phyloP scores from a whole-genome alignment of 1,140 invertebrate species.

The Cherax quadricarinatus region DNA sequence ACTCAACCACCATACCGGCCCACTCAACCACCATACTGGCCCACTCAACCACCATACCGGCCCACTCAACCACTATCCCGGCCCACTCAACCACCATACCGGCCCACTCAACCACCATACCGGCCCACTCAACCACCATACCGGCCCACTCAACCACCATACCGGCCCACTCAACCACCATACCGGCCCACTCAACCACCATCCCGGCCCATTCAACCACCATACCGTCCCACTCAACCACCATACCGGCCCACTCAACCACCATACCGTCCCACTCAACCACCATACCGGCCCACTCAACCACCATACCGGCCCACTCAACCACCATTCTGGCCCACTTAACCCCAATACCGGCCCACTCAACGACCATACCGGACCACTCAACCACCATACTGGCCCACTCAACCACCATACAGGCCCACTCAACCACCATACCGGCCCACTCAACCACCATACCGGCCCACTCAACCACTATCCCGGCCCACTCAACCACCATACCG shows the following conservation, averaged over 20 bases:
- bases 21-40: no score
- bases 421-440: no score
- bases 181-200: not conserved
- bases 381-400: not conserved
- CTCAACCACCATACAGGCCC: not conserved
- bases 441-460: no score
- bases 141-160: not conserved
- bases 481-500: not conserved
- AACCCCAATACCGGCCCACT: not conserved
- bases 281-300: not conserved
- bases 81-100: no score
- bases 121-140: not conserved
- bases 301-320: not conserved
- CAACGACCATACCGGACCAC: not conserved
- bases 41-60: no score
- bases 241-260: not conserved
- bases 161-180: not conserved
- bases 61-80: no score
- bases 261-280: no score
- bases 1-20: no score
- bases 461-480: not conserved
- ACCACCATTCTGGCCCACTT: not conserved
- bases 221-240: no score
- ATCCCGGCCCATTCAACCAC: conserved; percentile 1
- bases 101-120: not conserved